Evolutionary conservation across 2,888 invertebrate genomes (phyloP), one percentile per base, ranked within the genome.

Genomic region (Stictocephala bisonia): DNA sequence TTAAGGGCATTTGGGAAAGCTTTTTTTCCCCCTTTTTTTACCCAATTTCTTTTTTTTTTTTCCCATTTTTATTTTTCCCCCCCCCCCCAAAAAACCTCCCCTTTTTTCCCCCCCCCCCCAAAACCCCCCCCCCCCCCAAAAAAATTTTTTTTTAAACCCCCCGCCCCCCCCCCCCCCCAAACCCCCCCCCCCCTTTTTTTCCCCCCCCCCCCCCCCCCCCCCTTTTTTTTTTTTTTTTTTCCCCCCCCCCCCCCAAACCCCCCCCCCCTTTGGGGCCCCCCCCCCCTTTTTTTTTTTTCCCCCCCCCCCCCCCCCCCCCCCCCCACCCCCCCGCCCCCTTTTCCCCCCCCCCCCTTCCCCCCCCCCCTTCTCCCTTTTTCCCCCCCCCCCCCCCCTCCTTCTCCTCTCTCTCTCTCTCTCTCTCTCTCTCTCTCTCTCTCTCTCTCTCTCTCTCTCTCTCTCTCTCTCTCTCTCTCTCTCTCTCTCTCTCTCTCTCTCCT

Each of bases 11-110:
- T n/a, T n/a, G n/a, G n/a, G n/a, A n/a, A n/a, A n/a, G n/a, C n/a
- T n/a, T n/a, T n/a, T 56, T 24, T 13, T 56, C 56, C 24, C 26
- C 56, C 26, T 53, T 20, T 7, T 53, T 15, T 4, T 53, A 53
- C 20, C 53, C 53, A 18, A 53, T 53, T 3, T 24, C 2, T 53
- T 29, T 27, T 15, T 24, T 18, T 41, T 41, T 11, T 35, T 27
- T 48, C 29, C 15, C 48, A 15, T 44, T 35, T 26, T 44, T 15
- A 26, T 35, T 44, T 41, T 69, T 29, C 26, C 31, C 68, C 70
- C 66, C 70, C 71, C 24, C n/a, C n/a, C n/a, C n/a, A n/a, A n/a
- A n/a, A n/a, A n/a, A n/a, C n/a, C n/a, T n/a, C n/a, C n/a, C n/a
- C n/a, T n/a, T n/a, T n/a, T n/a, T n/a, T n/a, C n/a, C n/a, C n/a